Base-by-base conservation (phyloP, 2,113 vertebrate species). In the Cyphotilapia sp. region DNA sequence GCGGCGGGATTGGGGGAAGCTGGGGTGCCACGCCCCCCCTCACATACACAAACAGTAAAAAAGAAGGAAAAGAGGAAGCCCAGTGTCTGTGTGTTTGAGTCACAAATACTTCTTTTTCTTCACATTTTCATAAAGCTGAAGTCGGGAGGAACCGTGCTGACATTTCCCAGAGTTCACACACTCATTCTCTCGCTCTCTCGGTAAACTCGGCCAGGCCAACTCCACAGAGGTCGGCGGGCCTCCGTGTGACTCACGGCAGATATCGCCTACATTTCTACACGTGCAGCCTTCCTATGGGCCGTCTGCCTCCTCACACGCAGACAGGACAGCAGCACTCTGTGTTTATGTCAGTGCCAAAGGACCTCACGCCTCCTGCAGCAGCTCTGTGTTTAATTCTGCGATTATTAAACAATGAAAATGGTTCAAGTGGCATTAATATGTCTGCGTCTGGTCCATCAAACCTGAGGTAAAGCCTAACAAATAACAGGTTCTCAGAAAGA, bases 1-100 rank as follows among this genome's bases (percentile, higher is more conserved):
- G 95, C 95, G 91, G 96, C 91, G 95, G 95, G 87, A 94, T 93
- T 92, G 95, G 95, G 93, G 69, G 54, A 96, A 96, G 86, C 45
- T n/a, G 90, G 95, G 97, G 87, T 53, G n/a, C 71, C 85, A 80
- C 87, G 97, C 97, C 97, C 96, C 94, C 95, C 31, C 0, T 7
- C 95, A 47, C 42, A 40, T 54, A 83, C 31, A 61, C 59, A 83
- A 90, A 90, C 71, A 96, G 40, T 94, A 93, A 96, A 94, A 95
- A 94, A 95, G 80, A 92, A 40, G 10, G 7, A 49, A 51, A 31
- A 91, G 45, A 33, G 29, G 7, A 33, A 76, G 45, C 45, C 27
- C 7, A 96, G 85, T 4, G 4, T 47, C 24, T 54, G 57, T 81
- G 54, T 49, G 38, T 69, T 76, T 1, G 47, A 71, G 85, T 47